Conservation (phyloP, 2,113 vertebrate genomes). For the Cricetomys ansorgei region DNA sequence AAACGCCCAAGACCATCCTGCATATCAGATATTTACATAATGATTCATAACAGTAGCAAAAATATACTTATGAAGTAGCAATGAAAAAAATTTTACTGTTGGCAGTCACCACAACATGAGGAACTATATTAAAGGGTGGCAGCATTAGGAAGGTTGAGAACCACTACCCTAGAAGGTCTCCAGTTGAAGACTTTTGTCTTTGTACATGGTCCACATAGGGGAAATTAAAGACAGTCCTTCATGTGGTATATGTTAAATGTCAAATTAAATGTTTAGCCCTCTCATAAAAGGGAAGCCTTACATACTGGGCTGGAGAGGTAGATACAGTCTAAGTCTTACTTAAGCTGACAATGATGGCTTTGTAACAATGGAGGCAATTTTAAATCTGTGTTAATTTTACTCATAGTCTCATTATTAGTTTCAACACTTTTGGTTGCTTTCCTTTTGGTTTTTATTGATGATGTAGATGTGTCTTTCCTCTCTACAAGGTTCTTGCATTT, state of each 20-base stretch:
- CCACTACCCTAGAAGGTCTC: neutral
- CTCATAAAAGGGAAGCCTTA: neutral
- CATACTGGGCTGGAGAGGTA: neutral
- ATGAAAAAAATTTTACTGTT: too few relatives aligned
- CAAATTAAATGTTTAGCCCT: neutral
- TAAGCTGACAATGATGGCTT: neutral
- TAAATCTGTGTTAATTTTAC: neutral
- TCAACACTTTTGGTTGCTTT: neutral
- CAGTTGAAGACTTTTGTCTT: neutral
- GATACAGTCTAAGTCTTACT: neutral
- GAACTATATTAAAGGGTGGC: too few relatives aligned
- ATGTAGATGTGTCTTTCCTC: neutral
- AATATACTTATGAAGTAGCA: too few relatives aligned
- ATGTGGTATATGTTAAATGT: neutral
- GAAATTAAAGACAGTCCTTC: neutral
- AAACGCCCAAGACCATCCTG: too few relatives aligned
- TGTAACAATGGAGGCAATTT: neutral
- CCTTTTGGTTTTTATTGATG: constrained; percentile 22
- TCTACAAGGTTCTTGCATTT: neutral
- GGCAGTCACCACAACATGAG: too few relatives aligned
- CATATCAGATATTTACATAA: too few relatives aligned
- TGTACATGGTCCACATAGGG: neutral
- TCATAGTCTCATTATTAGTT: neutral
- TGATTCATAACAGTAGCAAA: too few relatives aligned
- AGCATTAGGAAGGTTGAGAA: too few relatives aligned